Base-by-base conservation (phyloP, 1,140 invertebrate genomes). In the Diorhabda carinulata region DNA sequence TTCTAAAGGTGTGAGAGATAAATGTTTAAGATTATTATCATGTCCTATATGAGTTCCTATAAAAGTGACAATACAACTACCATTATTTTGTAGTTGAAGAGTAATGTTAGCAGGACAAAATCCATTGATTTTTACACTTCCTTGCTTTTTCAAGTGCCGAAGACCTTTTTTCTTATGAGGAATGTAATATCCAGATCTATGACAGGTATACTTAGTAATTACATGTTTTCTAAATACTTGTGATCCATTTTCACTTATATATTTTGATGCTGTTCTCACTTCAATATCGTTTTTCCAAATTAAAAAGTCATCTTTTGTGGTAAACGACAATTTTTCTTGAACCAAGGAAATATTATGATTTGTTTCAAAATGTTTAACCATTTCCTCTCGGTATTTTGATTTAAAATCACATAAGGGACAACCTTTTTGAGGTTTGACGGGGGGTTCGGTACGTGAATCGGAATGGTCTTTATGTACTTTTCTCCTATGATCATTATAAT, bases 1-100 rank as follows among this genome's bases (percentile, higher is more conserved):
- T 45, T 73, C 73, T 59, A 10, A n/a, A 43, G 44, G 7, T 40
- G 41, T 70, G 5, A 72, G 60, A 65, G 42, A 41, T 70, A 74
- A 68, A 66, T 72, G 68, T 7, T 57, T 41, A 10, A 74, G 43
- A 61, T 74, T 70, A 58, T 60, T 72, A 2, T 57, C 61, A 65
- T 74, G 73, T 41, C 71, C 73, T 4, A 74, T 62, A 72, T 70
- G 73, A 3, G 60, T 70, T 52, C 58, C n/a, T 9, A 72, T 42
- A 65, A 47, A 74, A 3, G 43, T 9, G 2, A 72, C 69, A 9
- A 9, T 10, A 58, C 40, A 61, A 56, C 6, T 70, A 5, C 52
- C 68, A 57, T 67, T 9, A 40, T 62, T 47, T 57, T 65, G 7
- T 45, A 59, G n/a, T 4, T 4, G n/a, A 0, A 67, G 9, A 2